A percentile compares a stretch with the other conserved stretches of the same genome.
Conservation (phyloP, 92 coral and sea anemone genomes). For the Phymanthus crucifer region DNA sequence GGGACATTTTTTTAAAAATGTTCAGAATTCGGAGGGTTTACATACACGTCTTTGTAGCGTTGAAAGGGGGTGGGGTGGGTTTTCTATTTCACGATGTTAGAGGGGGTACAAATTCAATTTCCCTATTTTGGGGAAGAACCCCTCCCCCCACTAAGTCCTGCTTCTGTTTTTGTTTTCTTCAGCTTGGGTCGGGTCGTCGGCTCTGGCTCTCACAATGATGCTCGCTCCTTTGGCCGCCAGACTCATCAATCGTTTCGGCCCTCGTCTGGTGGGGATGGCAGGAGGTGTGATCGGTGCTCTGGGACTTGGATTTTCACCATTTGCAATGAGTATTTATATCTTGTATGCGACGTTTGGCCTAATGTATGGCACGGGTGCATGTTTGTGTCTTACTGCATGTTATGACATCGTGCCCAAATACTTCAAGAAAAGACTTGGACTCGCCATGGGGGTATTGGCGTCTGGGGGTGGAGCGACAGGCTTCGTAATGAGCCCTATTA, state of each 20-base stretch:
- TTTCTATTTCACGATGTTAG: no score
- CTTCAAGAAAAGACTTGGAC: not conserved
- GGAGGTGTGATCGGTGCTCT: not conserved
- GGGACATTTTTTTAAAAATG: no score
- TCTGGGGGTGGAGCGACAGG: not conserved
- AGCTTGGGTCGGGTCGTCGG: constrained; percentile 12
- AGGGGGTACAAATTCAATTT: no score
- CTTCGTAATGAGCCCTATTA: not conserved
- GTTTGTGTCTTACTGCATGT: not conserved
- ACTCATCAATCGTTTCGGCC: not conserved
- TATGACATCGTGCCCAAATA: not conserved
- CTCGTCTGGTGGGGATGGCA: not conserved
- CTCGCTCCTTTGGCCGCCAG: not conserved
- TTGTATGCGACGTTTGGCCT: constrained; percentile 11
- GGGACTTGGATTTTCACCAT: not conserved
- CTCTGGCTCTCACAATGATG: not conserved
- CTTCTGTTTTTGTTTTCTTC: not conserved
- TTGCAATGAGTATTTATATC: not conserved
- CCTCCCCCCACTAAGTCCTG: no score
- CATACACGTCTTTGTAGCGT: no score
- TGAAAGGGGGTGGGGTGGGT: no score
- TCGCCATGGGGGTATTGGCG: not conserved
- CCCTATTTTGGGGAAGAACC: no score
- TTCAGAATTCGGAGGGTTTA: no score
- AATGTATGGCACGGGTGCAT: not conserved